Evolutionary conservation across 2,888 invertebrate genomes (phyloP).

Genomic region (Catonia carolina): DNA sequence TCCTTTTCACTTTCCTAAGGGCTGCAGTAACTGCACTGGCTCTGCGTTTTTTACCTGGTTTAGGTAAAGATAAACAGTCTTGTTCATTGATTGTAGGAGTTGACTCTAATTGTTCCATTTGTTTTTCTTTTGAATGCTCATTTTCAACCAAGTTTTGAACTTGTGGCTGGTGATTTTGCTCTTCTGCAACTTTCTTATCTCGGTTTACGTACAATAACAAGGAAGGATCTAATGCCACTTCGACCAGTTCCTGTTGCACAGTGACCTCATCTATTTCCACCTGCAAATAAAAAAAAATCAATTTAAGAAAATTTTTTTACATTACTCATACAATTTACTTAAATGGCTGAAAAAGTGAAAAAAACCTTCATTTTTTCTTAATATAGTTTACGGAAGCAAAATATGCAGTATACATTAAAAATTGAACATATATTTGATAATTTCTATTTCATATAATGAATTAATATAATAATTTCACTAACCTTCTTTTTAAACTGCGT

Average conservation of each 20-base stretch:
- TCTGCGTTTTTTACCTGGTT: not conserved
- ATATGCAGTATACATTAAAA: too few species aligned
- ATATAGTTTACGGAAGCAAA: too few species aligned
- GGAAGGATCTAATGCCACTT: constrained; percentile 31
- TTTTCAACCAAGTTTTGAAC: not conserved
- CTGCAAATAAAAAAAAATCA: constrained; percentile 45
- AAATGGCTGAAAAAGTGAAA: not conserved
- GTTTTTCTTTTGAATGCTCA: not conserved
- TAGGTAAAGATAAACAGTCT: not conserved
- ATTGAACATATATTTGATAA: too few species aligned
- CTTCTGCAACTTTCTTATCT: not conserved
- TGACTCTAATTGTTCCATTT: not conserved
- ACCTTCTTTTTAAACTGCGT: too few species aligned
- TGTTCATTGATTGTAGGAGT: not conserved
- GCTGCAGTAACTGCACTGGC: constrained; percentile 9
- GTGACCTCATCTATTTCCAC: constrained; percentile 37
- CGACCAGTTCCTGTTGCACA: constrained; percentile 36
- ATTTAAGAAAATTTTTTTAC: not conserved
- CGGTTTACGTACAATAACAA: constrained; percentile 16
- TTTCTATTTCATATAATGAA: too few species aligned
- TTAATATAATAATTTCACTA: too few species aligned
- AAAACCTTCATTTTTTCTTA: not conserved
- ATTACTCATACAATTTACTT: not conserved
- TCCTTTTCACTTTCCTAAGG: constrained; percentile 12
- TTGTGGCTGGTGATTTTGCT: too few species aligned